These are phyloP conservation scores for Planiliza haematocheilus DNA, from an alignment of 2,113 vertebrate species.

Conservation along the genomic window DNA sequence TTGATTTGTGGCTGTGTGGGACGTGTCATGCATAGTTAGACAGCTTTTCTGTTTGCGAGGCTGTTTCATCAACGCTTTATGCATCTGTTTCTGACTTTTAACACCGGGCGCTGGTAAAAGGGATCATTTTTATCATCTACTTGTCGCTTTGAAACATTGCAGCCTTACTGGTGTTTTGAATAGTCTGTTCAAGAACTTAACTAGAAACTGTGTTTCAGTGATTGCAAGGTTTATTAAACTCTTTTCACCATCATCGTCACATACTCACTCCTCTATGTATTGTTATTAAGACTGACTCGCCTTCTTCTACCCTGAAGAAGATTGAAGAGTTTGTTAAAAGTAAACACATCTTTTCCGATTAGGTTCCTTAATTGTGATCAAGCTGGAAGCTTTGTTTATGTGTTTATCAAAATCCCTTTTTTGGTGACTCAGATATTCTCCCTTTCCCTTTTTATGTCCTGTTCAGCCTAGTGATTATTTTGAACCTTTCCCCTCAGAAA, in stretches of 20 bases:
- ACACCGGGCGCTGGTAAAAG: neutral
- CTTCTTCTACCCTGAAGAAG: slow-evolving; percentile 23
- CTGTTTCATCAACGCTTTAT: neutral
- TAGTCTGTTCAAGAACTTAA: neutral
- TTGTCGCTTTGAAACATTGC: neutral
- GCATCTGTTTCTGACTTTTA: neutral
- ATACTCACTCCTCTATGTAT: neutral
- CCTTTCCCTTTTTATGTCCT: neutral
- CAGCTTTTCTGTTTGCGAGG: slow-evolving; percentile 9
- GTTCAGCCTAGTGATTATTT: neutral
- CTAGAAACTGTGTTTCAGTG: neutral
- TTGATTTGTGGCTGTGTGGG: slow-evolving; percentile 42
- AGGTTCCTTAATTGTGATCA: too few relatives aligned
- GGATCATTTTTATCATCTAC: slow-evolving; percentile 2
- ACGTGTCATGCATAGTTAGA: slow-evolving; percentile 46
- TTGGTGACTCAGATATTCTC: slow-evolving; percentile 2
- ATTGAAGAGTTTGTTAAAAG: neutral
- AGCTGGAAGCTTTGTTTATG: too few relatives aligned
- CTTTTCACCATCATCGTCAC: neutral
- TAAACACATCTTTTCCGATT: too few relatives aligned
- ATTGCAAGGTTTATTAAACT: neutral
- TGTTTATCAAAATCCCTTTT: neutral
- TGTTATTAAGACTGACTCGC: neutral
- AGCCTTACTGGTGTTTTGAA: neutral
- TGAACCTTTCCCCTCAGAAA: neutral